phyloP scores from a whole-genome alignment of 2,113 vertebrate species.

The Trachemys scripta region DNA sequence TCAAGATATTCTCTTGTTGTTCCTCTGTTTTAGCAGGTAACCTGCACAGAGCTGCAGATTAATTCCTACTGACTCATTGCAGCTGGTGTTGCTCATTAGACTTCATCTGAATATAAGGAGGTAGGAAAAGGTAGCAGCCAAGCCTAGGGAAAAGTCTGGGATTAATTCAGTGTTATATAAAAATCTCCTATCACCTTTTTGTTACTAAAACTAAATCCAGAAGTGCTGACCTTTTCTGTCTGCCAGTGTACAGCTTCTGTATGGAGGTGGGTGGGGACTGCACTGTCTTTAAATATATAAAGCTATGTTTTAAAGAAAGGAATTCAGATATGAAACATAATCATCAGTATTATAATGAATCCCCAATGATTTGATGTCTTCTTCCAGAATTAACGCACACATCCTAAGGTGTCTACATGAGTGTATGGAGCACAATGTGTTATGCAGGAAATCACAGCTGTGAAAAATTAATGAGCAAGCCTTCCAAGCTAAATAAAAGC shows the following conservation, averaged over 20 bases:
- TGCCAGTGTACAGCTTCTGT: neutral
- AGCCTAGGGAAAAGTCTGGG: neutral
- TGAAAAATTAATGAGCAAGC: neutral
- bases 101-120: neutral
- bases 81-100: neutral
- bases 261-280: neutral
- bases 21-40: neutral
- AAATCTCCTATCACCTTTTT: neutral
- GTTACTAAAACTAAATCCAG: neutral
- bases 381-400: neutral
- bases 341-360: neutral
- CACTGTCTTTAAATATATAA: neutral
- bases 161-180: neutral
- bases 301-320: neutral
- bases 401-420: neutral
- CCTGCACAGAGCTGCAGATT: neutral
- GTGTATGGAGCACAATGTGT: neutral
- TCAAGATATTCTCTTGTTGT: neutral
- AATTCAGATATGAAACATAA: neutral
- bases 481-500: neutral
- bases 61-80: neutral
- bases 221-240: neutral
- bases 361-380: accelerated
- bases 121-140: neutral
- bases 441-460: neutral